A percentile compares a stretch with the other conserved stretches of the same genome.
These are phyloP conservation scores for Lasioglossum pauxillum DNA, from an alignment of 2,888 invertebrate genomes.

Conservation along the genomic window DNA sequence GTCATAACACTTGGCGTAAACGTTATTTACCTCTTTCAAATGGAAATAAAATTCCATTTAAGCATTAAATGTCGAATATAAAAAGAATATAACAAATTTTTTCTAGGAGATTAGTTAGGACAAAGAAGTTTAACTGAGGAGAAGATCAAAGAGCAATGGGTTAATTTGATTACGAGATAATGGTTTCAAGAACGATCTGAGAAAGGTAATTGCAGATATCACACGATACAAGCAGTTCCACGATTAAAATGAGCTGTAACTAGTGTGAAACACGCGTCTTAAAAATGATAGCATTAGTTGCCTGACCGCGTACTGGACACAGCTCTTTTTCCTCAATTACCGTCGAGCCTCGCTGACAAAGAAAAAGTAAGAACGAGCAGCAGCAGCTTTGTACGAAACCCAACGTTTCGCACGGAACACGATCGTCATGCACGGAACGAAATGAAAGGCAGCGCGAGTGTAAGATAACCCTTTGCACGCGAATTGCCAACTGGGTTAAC, in stretches of 20 bases:
- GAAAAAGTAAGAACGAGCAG: conserved; percentile 2
- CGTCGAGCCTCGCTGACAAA: neutral
- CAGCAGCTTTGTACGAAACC: neutral
- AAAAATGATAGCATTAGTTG: neutral
- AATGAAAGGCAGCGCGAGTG: conserved; percentile 7
- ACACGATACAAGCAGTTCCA: neutral
- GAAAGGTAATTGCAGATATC: neutral
- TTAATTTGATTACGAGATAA: neutral
- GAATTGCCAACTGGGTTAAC: conserved; percentile 32
- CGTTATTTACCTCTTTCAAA: no score
- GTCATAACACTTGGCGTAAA: no score
- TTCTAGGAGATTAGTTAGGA: neutral
- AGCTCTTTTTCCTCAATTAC: neutral
- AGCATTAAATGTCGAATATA: no score
- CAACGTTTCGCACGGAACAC: neutral
- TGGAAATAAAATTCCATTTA: no score
- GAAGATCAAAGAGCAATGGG: neutral
- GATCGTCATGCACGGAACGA: conserved; percentile 17
- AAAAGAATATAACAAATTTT: neutral
- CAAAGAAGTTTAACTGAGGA: neutral
- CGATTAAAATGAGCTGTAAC: neutral
- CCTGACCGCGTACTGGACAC: neutral
- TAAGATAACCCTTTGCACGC: conserved; percentile 2
- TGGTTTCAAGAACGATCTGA: neutral
- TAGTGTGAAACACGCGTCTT: neutral